Base-by-base conservation (phyloP, 2,797 vertebrate genomes). In the Phrynocephalus forsythii region DNA sequence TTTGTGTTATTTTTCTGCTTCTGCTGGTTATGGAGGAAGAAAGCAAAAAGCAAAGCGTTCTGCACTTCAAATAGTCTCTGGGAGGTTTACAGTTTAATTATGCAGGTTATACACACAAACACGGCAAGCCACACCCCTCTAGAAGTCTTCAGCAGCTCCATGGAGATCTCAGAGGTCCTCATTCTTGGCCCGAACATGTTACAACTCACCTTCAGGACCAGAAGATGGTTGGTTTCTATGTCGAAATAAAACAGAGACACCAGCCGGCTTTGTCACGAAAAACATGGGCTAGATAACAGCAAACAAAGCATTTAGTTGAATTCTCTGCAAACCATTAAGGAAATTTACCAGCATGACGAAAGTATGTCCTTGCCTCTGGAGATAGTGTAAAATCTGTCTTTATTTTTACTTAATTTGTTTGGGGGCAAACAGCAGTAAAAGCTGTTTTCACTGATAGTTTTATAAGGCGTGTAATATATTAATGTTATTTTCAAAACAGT, bases 401-500 rank as follows among this genome's bases (percentile, higher is more conserved):
- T 85, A 44, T 66, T 24, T 38, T 44, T 80, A 81, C 30, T 85
- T 68, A 16, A 44, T 75, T 85, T 68, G 63, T 68, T 81, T n/a
- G 8, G 33, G 30, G 38, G 6, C 63, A 68, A 79, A 77, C 15
- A 85, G 50, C 66, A 67, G 8, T 38, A 52, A 63, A 38, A 7
- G 15, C 22, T 67, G 68, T 44, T 80, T 85, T 44, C 30, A 38
- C 20, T 68, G 3, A 60, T 75, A 24, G 8, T 82, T 76, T 87
- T 82, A 48, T 67, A 82, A 7, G 56, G 24, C 2, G 33, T 18
- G 48, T 5, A 76, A 8, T n/a, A 1, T 16, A 52, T 38, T n/a
- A 56, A 4, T 33, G 24, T 85, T 75, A 81, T 56, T 75, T 66
- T 15, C 18, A 44, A 7, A 33, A 24, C 9, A 38, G 24, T n/a